Percentiles rank a stretch among this genome's conserved stretches.
phyloP scores from a whole-genome alignment of 2,113 vertebrate species.

The Chrysochloris asiatica region DNA sequence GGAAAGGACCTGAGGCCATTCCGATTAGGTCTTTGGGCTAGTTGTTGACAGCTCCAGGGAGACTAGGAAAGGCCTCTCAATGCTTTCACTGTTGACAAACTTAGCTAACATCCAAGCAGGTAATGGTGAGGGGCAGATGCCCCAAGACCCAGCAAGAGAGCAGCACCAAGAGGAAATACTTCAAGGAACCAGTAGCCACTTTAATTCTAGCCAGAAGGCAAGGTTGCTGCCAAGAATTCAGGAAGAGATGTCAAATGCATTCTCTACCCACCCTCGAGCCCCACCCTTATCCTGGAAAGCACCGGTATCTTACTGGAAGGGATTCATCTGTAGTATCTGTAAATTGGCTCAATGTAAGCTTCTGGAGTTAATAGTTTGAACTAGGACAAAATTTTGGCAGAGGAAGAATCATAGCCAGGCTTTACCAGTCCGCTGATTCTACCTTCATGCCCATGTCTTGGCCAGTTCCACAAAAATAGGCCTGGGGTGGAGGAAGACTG shows the following conservation, averaged over 20 bases:
- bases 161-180: conserved; percentile 70
- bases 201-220: not conserved
- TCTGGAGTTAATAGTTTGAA: not conserved
- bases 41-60: not conserved
- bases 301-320: not conserved
- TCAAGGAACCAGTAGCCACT: not conserved
- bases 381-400: conserved; percentile 31
- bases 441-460: not conserved
- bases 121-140: not conserved
- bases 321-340: not conserved
- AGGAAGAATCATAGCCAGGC: not conserved
- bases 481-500: not conserved
- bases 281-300: not conserved
- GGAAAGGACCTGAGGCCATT: not conserved
- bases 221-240: not conserved
- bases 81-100: not conserved
- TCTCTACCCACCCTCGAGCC: not conserved
- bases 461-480: not conserved
- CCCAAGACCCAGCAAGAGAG: conserved; percentile 23
- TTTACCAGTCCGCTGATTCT: not conserved
- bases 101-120: not conserved
- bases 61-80: not conserved
- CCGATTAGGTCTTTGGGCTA: not conserved
- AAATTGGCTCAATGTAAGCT: not conserved
- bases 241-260: not conserved